phyloP scores from a whole-genome alignment of 2,888 invertebrate genomes.

The Actias luna region DNA sequence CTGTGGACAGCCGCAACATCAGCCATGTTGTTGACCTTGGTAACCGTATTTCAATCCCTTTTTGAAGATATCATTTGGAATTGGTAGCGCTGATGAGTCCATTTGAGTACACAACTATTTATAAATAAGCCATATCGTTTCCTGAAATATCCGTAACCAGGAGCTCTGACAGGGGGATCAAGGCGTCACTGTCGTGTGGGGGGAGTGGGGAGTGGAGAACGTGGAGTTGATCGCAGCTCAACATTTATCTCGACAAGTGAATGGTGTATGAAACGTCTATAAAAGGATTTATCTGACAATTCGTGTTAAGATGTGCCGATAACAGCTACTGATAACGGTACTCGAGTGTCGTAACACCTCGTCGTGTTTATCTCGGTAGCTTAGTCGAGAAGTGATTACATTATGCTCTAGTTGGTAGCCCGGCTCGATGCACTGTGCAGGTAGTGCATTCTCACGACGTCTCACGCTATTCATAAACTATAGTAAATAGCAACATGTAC shows the following conservation, averaged over 20 bases:
- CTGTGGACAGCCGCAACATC: too few relatives aligned
- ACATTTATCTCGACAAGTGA: neutral
- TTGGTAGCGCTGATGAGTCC: neutral
- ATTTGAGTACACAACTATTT: neutral
- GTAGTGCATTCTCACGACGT: too few relatives aligned
- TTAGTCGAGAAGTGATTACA: neutral
- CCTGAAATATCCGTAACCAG: neutral
- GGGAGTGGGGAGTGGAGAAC: neutral
- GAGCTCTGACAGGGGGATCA: neutral
- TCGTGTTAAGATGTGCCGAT: neutral
- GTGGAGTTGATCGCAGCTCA: too few relatives aligned
- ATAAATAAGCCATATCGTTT: too few relatives aligned
- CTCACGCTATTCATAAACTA: neutral
- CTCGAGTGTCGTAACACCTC: neutral
- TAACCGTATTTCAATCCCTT: too few relatives aligned
- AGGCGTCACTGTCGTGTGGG: neutral
- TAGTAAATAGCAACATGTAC: neutral
- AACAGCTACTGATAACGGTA: neutral
- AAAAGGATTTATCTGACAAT: neutral
- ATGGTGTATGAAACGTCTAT: constrained; percentile 3
- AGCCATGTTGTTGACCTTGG: too few relatives aligned
- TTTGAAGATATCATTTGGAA: neutral
- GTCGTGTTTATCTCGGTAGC: neutral
- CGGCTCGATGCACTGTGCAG: neutral
- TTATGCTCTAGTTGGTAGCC: neutral